phyloP scores from a whole-genome alignment of 2,797 vertebrate species.

The Eupleurogrammus muticus region DNA sequence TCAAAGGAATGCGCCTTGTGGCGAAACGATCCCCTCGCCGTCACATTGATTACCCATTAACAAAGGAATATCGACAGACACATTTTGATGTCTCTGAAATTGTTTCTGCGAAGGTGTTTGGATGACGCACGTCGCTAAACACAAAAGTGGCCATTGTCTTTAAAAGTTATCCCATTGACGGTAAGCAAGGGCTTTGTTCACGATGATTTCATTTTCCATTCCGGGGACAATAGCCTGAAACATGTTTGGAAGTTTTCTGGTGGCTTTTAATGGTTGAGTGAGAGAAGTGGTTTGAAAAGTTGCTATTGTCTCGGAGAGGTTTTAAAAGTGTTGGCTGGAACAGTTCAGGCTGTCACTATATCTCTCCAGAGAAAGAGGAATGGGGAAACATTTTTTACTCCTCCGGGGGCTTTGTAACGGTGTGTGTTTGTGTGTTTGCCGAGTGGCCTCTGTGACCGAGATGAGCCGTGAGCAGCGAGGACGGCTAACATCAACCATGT shows the following conservation, averaged over 20 bases:
- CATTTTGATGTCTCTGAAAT: constrained; percentile 50
- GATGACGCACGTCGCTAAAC: constrained; percentile 29
- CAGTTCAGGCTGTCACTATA: constrained; percentile 39
- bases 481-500: constrained; percentile 67
- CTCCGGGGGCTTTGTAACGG: constrained; percentile 25
- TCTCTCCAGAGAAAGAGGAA: constrained; percentile 44
- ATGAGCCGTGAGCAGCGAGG: constrained; percentile 54
- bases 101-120: constrained; percentile 40
- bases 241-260: constrained; percentile 5
- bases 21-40: constrained; percentile 51
- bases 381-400: constrained; percentile 51
- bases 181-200: constrained; percentile 17
- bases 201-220: constrained; percentile 13
- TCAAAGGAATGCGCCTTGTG: constrained; percentile 56
- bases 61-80: constrained; percentile 60
- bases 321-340: constrained; percentile 43
- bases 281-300: constrained; percentile 28
- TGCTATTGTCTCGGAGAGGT: constrained; percentile 31
- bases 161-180: constrained; percentile 16
- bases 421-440: constrained; percentile 31
- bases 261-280: constrained; percentile 16
- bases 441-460: constrained; percentile 41
- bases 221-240: constrained; percentile 13
- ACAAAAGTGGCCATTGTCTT: constrained; percentile 1
- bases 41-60: constrained; percentile 67